Evolutionary conservation across 2,888 invertebrate species (phyloP).

Genomic region (Odontomyia ornata): DNA sequence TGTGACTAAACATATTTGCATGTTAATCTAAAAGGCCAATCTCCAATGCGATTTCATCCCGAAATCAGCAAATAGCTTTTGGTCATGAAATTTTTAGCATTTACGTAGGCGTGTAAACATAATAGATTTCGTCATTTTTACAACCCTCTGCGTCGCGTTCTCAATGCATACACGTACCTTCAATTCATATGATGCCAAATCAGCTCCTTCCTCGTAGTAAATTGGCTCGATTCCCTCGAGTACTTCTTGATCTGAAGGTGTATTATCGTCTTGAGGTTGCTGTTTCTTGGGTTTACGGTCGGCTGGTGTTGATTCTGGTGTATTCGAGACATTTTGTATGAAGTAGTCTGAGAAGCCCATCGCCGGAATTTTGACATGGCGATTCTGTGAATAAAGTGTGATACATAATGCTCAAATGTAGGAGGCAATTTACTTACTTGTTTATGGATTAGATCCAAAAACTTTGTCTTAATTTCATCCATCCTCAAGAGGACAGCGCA

Average conservation of each 20-base stretch:
- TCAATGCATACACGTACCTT: slow-evolving; percentile 57
- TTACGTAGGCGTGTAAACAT: no score
- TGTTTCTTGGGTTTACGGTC: slow-evolving; percentile 45
- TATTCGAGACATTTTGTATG: slow-evolving; percentile 61
- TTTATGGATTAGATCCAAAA: slow-evolving; percentile 63
- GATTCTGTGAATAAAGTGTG: slow-evolving; percentile 52
- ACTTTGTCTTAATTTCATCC: slow-evolving; percentile 63
- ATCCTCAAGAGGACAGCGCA: slow-evolving; percentile 53
- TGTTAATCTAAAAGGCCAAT: no score
- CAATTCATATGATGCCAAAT: slow-evolving; percentile 60
- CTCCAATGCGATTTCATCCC: no score
- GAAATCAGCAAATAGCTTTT: no score
- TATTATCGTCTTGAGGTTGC: slow-evolving; percentile 51
- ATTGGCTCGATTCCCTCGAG: slow-evolving; percentile 61
- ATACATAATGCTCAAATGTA: background rate
- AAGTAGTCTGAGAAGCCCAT: slow-evolving; percentile 65
- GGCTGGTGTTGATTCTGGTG: slow-evolving; percentile 52
- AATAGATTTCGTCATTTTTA: no score
- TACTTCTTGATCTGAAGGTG: slow-evolving; percentile 63
- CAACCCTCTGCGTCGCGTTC: no score
- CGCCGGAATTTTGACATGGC: slow-evolving; percentile 63
- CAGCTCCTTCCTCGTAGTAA: slow-evolving; percentile 59
- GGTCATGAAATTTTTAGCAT: no score
- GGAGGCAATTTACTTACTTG: slow-evolving; percentile 55
- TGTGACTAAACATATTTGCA: no score